phyloP scores from a whole-genome alignment of 2,113 vertebrate species.

The Mola mola region DNA sequence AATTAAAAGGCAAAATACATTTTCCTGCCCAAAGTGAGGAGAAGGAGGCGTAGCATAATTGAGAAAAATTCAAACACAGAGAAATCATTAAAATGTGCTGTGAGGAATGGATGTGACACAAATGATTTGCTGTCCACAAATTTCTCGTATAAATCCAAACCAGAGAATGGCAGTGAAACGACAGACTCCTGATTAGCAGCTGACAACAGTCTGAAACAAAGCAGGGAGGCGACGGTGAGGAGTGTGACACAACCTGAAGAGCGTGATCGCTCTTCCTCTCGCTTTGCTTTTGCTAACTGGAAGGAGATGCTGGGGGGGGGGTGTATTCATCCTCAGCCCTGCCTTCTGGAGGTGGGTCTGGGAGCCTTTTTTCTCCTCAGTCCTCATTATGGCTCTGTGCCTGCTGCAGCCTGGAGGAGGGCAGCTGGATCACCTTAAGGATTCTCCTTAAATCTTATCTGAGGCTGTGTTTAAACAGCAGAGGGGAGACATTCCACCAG shows the following conservation, averaged over 20 bases:
- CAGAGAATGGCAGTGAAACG: conserved; percentile 46
- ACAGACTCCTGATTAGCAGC: conserved; percentile 49
- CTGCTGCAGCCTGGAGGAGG: conserved; percentile 67
- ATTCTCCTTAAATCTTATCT: conserved; percentile 85
- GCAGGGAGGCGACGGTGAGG: conserved; percentile 17
- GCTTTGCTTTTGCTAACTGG: conserved; percentile 33
- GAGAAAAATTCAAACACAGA: conserved; percentile 68
- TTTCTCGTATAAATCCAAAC: conserved; percentile 63
- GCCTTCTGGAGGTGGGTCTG: conserved; percentile 62
- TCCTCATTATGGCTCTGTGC: conserved; percentile 64
- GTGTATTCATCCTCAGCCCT: conserved; percentile 54
- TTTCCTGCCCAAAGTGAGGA: conserved; percentile 54
- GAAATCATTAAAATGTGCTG: conserved; percentile 68
- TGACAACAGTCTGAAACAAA: conserved; percentile 58
- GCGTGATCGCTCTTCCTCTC: conserved; percentile 41
- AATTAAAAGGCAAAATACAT: conserved; percentile 75
- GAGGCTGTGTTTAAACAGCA: conserved; percentile 80
- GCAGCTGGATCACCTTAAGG: conserved; percentile 80
- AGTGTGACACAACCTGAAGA: conserved; percentile 57
- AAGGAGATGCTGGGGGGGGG: conserved; percentile 39
- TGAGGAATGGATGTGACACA: conserved; percentile 59
- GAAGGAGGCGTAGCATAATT: conserved; percentile 54
- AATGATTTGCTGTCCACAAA: conserved; percentile 62
- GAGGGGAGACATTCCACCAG: conserved; percentile 77
- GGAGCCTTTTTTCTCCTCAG: conserved; percentile 48